Evolutionary conservation across 2,888 invertebrate species (phyloP).

Genomic region (Lasioglossum vierecki): DNA sequence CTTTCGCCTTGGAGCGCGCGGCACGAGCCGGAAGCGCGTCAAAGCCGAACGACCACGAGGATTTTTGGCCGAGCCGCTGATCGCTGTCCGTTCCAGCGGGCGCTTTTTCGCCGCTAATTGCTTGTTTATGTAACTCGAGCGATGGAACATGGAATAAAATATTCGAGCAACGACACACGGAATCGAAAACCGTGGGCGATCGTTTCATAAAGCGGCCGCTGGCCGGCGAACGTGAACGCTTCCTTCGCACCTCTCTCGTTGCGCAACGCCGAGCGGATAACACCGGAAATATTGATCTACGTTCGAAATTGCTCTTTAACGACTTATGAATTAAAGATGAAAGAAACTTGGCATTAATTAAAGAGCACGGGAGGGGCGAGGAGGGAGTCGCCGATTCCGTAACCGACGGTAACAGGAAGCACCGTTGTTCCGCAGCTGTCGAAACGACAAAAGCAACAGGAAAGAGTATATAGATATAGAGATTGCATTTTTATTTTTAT

Average conservation of each 20-base stretch:
- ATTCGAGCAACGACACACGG: constrained; percentile 33
- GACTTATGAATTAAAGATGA: constrained; percentile 39
- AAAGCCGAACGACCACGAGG: neutral
- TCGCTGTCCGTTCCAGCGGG: neutral
- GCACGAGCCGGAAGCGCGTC: constrained; percentile 24
- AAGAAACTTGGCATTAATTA: constrained; percentile 24
- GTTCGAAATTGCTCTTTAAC: neutral
- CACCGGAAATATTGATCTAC: constrained; percentile 5
- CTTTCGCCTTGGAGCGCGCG: constrained; percentile 14
- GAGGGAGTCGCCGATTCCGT: neutral
- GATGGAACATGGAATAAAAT: constrained; percentile 35
- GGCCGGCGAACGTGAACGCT: neutral
- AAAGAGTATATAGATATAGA: too few relatives aligned
- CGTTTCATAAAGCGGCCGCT: constrained; percentile 5
- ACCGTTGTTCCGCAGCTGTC: neutral
- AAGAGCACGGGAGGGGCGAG: neutral
- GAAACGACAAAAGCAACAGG: neutral
- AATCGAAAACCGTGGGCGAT: constrained; percentile 17
- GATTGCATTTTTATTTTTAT: too few relatives aligned
- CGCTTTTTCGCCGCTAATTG: constrained; percentile 49
- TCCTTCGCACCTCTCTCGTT: constrained; percentile 24
- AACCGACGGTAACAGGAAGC: constrained; percentile 33
- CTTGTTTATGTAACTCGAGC: constrained; percentile 47
- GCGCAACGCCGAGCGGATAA: constrained; percentile 7
- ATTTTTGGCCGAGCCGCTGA: constrained; percentile 9